A percentile compares a stretch with the other conserved stretches of the same genome.
Conservation (phyloP, 2,888 invertebrate species). For the Cheilosia vulpina region DNA sequence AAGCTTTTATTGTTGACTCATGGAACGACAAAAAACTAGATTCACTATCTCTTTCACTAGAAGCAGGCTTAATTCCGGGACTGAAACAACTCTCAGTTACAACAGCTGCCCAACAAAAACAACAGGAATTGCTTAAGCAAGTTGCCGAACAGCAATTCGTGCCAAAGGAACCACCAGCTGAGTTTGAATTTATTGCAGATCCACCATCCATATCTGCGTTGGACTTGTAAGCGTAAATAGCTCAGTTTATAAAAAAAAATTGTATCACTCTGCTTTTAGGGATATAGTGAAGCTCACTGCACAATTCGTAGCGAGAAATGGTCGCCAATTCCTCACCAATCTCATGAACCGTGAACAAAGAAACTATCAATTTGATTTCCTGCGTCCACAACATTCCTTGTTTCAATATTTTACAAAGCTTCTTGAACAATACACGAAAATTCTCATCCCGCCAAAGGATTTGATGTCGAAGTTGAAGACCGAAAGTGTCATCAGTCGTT, state of each 20-base stretch:
- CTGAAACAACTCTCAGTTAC: conserved; percentile 87
- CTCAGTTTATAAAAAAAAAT: neutral
- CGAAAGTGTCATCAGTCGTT: conserved; percentile 88
- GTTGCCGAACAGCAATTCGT: conserved; percentile 93
- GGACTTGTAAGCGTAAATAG: conserved; percentile 88
- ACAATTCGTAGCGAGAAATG: conserved; percentile 99
- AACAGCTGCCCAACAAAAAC: conserved; percentile 92
- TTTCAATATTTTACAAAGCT: conserved; percentile 99
- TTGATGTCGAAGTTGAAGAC: conserved; percentile 90
- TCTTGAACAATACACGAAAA: conserved; percentile 99
- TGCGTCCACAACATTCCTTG: conserved; percentile 98
- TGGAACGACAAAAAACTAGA: too few relatives aligned
- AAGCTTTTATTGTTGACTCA: conserved; percentile 76
- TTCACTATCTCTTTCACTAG: conserved; percentile 53
- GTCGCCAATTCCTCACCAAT: conserved; percentile 98
- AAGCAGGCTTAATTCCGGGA: conserved; percentile 82
- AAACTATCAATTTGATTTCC: conserved; percentile 99
- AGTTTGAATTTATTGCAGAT: conserved; percentile 97
- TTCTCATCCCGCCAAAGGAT: conserved; percentile 97
- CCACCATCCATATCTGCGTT: conserved; percentile 99
- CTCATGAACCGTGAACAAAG: conserved; percentile 99
- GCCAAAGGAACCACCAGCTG: conserved; percentile 95
- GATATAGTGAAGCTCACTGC: conserved; percentile 99
- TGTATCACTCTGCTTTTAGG: conserved; percentile 82
- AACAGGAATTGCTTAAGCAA: conserved; percentile 94